These are phyloP conservation scores for Chalcis sispes DNA, from an alignment of 2,888 invertebrate species.

Conservation along the genomic window DNA sequence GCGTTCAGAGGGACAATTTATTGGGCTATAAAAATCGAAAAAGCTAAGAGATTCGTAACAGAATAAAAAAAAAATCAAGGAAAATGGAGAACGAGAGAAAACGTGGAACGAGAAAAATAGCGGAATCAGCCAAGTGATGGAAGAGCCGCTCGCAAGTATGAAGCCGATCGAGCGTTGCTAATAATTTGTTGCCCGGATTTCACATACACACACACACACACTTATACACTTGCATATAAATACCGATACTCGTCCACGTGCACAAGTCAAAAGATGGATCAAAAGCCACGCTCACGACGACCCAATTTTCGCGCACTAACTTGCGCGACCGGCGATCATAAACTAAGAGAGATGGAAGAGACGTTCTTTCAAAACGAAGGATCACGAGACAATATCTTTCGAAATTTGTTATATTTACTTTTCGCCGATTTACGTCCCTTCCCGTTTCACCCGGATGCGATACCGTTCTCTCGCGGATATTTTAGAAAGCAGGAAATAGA, in stretches of 20 bases:
- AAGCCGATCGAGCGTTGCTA: conserved; percentile 27
- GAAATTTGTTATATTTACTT: neutral
- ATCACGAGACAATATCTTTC: neutral
- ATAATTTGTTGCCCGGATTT: conserved; percentile 31
- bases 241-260: conserved; percentile 32
- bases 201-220: neutral
- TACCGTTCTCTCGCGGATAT: neutral
- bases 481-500: conserved; percentile 9
- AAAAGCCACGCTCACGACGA: too few relatives aligned
- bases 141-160: conserved; percentile 8
- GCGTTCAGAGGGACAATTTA: conserved; percentile 36
- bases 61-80: conserved; percentile 8
- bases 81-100: neutral
- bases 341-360: neutral
- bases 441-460: neutral
- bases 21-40: conserved; percentile 42
- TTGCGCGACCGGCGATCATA: conserved; percentile 15
- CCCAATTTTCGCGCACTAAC: conserved; percentile 39
- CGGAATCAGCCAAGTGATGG: conserved; percentile 33
- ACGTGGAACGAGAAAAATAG: conserved; percentile 41
- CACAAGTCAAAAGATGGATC: too few relatives aligned
- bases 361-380: too few relatives aligned
- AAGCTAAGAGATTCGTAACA: conserved; percentile 6
- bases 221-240: neutral
- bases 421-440: neutral